A percentile compares a stretch with the other conserved stretches of the same genome.
These are phyloP conservation scores for Cheilosia urbana DNA, from an alignment of 2,888 invertebrate species.

Conservation along the genomic window DNA sequence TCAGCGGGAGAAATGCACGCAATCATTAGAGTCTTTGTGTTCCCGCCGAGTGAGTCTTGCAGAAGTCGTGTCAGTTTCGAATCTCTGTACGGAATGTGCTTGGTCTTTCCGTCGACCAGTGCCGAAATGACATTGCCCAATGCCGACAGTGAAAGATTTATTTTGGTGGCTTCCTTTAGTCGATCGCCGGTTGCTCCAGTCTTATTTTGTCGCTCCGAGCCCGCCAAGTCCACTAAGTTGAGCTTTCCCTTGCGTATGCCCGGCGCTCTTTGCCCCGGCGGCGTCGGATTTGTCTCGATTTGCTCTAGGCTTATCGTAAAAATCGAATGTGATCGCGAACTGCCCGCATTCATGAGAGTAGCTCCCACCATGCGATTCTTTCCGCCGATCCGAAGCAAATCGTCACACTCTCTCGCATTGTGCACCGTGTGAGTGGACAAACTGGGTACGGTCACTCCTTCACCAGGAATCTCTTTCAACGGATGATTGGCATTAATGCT, in stretches of 20 bases:
- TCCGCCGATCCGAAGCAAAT: slow-evolving; percentile 90
- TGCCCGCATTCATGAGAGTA: slow-evolving; percentile 94
- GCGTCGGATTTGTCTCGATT: slow-evolving; percentile 82
- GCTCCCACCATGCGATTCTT: slow-evolving; percentile 92
- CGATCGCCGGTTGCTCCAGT: slow-evolving; percentile 93
- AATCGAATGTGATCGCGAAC: slow-evolving; percentile 94
- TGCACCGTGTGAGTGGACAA: slow-evolving; percentile 91
- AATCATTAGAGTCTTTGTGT: slow-evolving; percentile 95
- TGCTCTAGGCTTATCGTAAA: slow-evolving; percentile 94
- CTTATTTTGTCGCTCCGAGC: slow-evolving; percentile 93
- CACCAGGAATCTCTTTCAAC: slow-evolving; percentile 85
- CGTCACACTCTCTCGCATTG: slow-evolving; percentile 90
- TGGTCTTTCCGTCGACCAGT: slow-evolving; percentile 91
- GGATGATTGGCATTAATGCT: slow-evolving; percentile 79
- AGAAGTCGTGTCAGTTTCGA: slow-evolving; percentile 92
- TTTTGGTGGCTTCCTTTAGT: slow-evolving; percentile 94
- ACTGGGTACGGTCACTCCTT: slow-evolving; percentile 85
- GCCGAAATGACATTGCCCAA: slow-evolving; percentile 95
- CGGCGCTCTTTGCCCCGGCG: slow-evolving; percentile 15
- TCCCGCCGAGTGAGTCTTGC: slow-evolving; percentile 93
- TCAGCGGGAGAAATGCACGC: slow-evolving; percentile 93
- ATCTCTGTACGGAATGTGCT: slow-evolving; percentile 92
- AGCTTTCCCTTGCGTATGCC: slow-evolving; percentile 83
- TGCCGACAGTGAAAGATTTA: slow-evolving; percentile 93
- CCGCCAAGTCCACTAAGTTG: slow-evolving; percentile 95